Percentiles rank a stretch among this genome's conserved stretches.
Conservation (phyloP, 2,113 vertebrate species). For the Sturnus vulgaris region DNA sequence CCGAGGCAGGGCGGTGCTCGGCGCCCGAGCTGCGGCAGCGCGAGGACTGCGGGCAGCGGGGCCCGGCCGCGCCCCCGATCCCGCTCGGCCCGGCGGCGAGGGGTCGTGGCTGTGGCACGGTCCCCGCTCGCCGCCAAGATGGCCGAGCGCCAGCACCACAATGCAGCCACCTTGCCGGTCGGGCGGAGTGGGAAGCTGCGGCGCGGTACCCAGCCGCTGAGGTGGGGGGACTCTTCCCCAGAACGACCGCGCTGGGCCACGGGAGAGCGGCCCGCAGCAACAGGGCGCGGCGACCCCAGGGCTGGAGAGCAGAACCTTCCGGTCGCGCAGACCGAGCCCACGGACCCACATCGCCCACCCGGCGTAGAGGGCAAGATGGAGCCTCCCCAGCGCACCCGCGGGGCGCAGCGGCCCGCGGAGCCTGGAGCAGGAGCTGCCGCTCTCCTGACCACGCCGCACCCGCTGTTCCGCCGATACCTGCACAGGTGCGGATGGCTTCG, state of each 20-base stretch:
- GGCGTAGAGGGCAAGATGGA: not conserved
- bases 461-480: not conserved
- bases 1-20: not conserved
- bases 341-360: not conserved
- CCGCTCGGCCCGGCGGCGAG: not conserved
- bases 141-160: constrained; percentile 34
- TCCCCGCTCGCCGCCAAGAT: constrained; percentile 26
- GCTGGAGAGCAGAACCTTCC: not conserved
- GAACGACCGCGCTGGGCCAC: not conserved
- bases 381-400: not conserved
- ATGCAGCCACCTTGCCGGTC: not conserved
- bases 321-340: not conserved
- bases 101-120: not conserved
- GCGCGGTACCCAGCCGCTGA: not conserved
- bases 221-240: not conserved
- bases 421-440: not conserved
- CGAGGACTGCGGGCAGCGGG: not conserved
- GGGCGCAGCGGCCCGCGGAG: not conserved
- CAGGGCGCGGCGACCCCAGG: not conserved
- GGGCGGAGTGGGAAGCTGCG: not conserved
- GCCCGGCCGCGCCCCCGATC: not conserved
- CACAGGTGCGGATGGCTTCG: not conserved
- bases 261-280: not conserved
- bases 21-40: not conserved
- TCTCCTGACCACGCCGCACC: not conserved